Evolutionary conservation across 2,888 invertebrate genomes (phyloP), one percentile per base, ranked within the genome.

Genomic region (Aleiodes testaceus): DNA sequence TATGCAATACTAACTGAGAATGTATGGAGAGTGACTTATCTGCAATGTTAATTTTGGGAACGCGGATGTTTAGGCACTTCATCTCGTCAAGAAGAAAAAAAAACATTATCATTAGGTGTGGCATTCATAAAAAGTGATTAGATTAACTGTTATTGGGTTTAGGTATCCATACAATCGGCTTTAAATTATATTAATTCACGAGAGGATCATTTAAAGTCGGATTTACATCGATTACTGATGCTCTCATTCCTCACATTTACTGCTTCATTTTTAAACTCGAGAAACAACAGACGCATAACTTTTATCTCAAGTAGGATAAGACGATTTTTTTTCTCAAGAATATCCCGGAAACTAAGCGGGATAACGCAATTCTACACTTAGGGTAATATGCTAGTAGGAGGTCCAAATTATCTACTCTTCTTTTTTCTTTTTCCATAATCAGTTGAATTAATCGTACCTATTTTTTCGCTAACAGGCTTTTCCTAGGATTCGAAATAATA

Each of bases 21-120:
- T 69, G 14, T 68, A 59, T 49, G 36, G 12, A 42, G 49, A 30
- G 16, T 52, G 4, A 20, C 66, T 66, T 61, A 67, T 71, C 61
- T 66, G 59, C 66, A 70, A 61, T 70, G 70, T 70, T 66, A 70
- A 70, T 70, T 70, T 59, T 36, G 49, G 26, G 49, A 49, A 59
- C 42, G 42, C 16, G 55, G 70, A 70, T 71, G 55, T 59, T 59
- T 63, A 20, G n/a, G 18, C 16, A 22, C 20, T 52, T 45, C 59
- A 59, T 59, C 63, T 63, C 45, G 63, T 63, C 63, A 45, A 63
- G 42, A 63, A 12, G 9, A 36, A 36, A 36, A 36, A 36, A 11
- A 36, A 36, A 36, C 36, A 36, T 36, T 18, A 45, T 63, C 44
- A 45, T 45, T 45, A 45, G 63, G 63, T 63, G 63, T 45, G 63